These are phyloP conservation scores for Allacma fusca DNA, from an alignment of 2,888 invertebrate species.

Conservation along the genomic window DNA sequence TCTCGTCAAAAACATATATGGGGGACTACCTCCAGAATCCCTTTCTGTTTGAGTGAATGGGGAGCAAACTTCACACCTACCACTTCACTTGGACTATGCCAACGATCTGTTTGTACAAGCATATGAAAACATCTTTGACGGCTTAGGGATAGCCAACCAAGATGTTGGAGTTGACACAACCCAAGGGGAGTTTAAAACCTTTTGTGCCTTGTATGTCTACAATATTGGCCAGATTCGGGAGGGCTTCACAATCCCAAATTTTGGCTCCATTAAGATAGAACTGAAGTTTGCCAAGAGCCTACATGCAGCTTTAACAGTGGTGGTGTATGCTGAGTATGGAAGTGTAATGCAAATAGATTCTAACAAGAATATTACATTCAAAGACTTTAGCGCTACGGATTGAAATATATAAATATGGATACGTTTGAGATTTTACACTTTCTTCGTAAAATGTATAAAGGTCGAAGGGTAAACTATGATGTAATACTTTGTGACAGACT, in stretches of 20 bases:
- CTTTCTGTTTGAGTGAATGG: conserved; percentile 25
- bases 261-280: conserved; percentile 29
- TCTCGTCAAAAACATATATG: conserved; percentile 24
- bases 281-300: conserved; percentile 42
- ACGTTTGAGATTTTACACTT: conserved; percentile 27
- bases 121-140: not conserved
- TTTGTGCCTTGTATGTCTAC: conserved; percentile 17
- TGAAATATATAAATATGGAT: conserved; percentile 44
- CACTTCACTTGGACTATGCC: conserved; percentile 12
- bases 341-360: conserved; percentile 44
- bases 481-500: conserved; percentile 42
- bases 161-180: conserved; percentile 26
- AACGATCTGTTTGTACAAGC: conserved; percentile 1
- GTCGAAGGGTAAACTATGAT: conserved; percentile 10
- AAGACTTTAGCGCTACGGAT: conserved; percentile 39
- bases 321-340: conserved; percentile 48
- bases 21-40: not conserved
- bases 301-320: conserved; percentile 40
- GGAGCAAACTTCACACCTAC: not conserved
- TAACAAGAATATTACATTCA: conserved; percentile 43
- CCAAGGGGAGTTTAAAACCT: conserved; percentile 7
- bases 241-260: not conserved
- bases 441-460: conserved; percentile 17
- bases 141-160: conserved; percentile 12
- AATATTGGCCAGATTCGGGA: conserved; percentile 9